A percentile compares a stretch with the other conserved stretches of the same genome.
These are phyloP conservation scores for Chaetodon trifasciatus DNA, from an alignment of 2,797 vertebrate species.

Conservation along the genomic window DNA sequence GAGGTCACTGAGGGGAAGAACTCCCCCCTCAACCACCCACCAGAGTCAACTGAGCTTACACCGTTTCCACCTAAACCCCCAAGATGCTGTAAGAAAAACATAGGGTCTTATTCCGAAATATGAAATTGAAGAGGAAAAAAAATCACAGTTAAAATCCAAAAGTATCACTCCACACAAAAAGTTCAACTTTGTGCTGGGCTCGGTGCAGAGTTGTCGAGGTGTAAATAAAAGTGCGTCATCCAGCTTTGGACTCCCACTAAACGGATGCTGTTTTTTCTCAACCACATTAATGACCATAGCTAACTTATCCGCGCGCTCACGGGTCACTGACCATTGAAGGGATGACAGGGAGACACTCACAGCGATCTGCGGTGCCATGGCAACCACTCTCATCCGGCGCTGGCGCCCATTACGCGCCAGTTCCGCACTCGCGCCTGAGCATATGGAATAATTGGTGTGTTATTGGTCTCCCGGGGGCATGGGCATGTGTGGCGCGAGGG, in stretches of 20 bases:
- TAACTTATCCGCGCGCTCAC: constrained; percentile 70
- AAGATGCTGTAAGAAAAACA: constrained; percentile 7
- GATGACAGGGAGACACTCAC: constrained; percentile 63
- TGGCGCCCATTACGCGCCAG: constrained; percentile 75
- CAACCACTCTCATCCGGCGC: constrained; percentile 79
- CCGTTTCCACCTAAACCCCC: constrained; percentile 7
- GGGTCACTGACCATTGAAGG: constrained; percentile 73
- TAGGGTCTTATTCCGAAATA: neutral
- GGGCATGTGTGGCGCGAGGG: constrained; percentile 78
- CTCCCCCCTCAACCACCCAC: constrained; percentile 2
- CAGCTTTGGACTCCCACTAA: constrained; percentile 41
- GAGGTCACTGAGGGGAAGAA: constrained; percentile 47
- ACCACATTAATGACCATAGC: constrained; percentile 77
- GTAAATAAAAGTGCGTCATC: constrained; percentile 47
- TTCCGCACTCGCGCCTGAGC: constrained; percentile 73
- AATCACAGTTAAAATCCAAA: neutral
- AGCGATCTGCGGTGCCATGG: constrained; percentile 74
- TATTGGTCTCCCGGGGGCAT: constrained; percentile 82
- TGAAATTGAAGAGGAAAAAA: neutral
- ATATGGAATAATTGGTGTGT: constrained; percentile 84
- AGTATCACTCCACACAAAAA: neutral
- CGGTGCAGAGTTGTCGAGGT: constrained; percentile 18
- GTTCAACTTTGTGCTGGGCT: constrained; percentile 8
- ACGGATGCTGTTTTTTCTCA: constrained; percentile 53
- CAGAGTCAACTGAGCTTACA: constrained; percentile 18